A percentile compares a stretch with the other conserved stretches of the same genome.
phyloP scores from a whole-genome alignment of 1,140 invertebrate genomes.

The Brachionus sp. region DNA sequence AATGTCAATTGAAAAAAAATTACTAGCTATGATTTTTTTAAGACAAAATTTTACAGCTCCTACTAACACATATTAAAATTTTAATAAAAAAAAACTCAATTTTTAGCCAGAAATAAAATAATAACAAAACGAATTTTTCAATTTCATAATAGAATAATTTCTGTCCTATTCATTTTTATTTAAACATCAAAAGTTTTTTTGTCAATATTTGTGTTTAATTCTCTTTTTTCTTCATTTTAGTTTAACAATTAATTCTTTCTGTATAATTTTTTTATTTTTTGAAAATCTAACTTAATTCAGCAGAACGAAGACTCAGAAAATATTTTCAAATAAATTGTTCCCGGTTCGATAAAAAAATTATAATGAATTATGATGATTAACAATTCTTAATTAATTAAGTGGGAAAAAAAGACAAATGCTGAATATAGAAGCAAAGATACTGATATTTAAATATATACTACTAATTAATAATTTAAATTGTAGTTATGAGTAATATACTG shows the following conservation, averaged over 20 bases:
- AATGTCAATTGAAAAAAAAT: too few relatives aligned
- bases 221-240: slow-evolving; percentile 20
- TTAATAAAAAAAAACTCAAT: not conserved
- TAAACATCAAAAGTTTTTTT: not conserved
- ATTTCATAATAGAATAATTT: slow-evolving; percentile 1
- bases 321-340: not conserved
- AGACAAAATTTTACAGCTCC: too few relatives aligned
- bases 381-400: slow-evolving; percentile 31
- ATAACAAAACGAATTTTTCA: not conserved
- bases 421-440: not conserved
- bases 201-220: slow-evolving; percentile 33
- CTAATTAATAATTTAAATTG: slow-evolving; percentile 22
- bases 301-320: not conserved
- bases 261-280: not conserved
- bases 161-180: not conserved
- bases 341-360: not conserved
- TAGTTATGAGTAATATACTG: not conserved
- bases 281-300: slow-evolving; percentile 32
- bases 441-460: not conserved
- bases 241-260: not conserved
- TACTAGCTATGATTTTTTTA: too few relatives aligned
- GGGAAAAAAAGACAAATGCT: not conserved
- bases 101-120: not conserved
- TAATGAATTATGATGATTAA: slow-evolving; percentile 44
- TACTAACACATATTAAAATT: too few relatives aligned